These are phyloP conservation scores for Trichopria drosophilae DNA, from an alignment of 2,888 invertebrate species.

Conservation along the genomic window DNA sequence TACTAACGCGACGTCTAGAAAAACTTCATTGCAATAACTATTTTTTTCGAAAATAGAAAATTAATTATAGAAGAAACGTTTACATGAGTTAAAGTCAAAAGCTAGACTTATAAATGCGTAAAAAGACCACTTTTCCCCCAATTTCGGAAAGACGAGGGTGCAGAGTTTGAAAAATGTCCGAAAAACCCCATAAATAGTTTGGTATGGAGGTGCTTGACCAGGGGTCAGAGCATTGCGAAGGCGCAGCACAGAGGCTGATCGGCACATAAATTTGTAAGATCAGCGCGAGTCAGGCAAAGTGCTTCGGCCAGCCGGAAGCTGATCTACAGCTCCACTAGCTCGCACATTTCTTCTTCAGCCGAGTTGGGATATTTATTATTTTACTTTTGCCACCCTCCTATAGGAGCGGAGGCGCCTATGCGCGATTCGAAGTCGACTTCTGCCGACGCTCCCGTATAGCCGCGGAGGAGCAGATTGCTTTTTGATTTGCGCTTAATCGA, in stretches of 20 bases:
- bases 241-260: not conserved
- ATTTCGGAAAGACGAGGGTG: no score
- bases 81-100: no score
- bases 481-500: constrained; percentile 58
- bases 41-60: no score
- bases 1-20: no score
- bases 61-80: no score
- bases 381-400: constrained; percentile 17
- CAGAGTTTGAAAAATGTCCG: constrained; percentile 7
- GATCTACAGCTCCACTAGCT: constrained; percentile 22
- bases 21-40: no score
- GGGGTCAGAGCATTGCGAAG: constrained; percentile 31
- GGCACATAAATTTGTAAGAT: constrained; percentile 30
- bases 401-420: no score
- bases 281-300: constrained; percentile 27
- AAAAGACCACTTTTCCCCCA: no score
- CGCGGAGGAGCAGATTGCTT: constrained; percentile 51
- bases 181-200: constrained; percentile 22
- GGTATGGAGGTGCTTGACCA: constrained; percentile 20
- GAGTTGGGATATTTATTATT: constrained; percentile 34
- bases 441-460: constrained; percentile 23
- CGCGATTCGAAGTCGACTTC: no score
- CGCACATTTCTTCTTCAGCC: constrained; percentile 21
- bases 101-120: no score
- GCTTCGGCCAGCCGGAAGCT: constrained; percentile 11